Evolutionary conservation across 2,888 invertebrate genomes (phyloP), one percentile per base, ranked within the genome.

Genomic region (Drosophila nigritarsus): DNA sequence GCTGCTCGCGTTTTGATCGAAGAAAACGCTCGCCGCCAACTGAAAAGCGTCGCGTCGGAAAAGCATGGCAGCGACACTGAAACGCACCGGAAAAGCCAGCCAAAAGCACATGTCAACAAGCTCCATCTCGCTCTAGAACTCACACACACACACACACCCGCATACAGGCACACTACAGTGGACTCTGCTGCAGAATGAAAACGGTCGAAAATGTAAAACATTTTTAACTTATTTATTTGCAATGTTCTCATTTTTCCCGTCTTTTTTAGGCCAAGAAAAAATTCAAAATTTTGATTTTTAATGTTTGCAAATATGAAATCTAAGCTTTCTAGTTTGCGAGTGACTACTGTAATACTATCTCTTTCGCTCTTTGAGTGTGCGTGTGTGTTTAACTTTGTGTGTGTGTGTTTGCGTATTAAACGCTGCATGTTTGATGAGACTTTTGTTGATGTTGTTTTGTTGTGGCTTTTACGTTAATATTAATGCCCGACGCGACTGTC

Each of bases 401-500:
- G 38, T 80, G 60, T 73, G 67, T 82, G 72, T 78, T 70, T 82
- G 54, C 68, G 66, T 69, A 82, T 73, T 73, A 82, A 82, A 80
- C 69, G 77, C 82, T 80, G 75, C 82, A 82, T 89, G 89, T 78
- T 87, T 89, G 87, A 89, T 87, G 85, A 87, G 78, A 65, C 42
- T 66, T 62, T 67, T 84, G 77, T 84, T 76, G 65, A 67, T 80
- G 42, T 49, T 70, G 38, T 62, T 74, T 50, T 87, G 75, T 75
- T 83, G 71, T 60, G 78, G 56, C 69, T 59, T 78, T 74, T 75
- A 78, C 73, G 80, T 89, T 85, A 89, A 87, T 89, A 87, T 87
- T 87, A 87, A 87, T 89, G 83, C 67, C 58, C 55, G 79, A 64
- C 80, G 82, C 85, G 73, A 75, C 79, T 86, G 81, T 86, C 83